Percentiles rank a stretch among this genome's conserved stretches.
Conservation (phyloP, 2,797 vertebrate genomes). For the Fratercula arctica region DNA sequence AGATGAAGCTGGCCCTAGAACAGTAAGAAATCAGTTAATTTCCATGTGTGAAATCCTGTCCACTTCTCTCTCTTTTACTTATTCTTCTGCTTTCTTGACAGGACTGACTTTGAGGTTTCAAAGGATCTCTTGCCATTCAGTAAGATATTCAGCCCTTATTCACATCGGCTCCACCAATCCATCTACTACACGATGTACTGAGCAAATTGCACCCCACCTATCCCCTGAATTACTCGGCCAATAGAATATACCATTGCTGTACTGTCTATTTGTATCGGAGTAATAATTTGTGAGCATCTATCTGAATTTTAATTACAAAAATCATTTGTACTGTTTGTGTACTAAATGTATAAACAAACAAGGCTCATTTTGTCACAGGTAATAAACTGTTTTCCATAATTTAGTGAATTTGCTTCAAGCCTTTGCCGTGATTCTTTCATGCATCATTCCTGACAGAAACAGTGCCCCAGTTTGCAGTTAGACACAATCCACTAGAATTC, state of each 20-base stretch:
- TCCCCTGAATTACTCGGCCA: neutral
- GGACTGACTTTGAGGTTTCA: neutral
- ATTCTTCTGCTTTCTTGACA: conserved; percentile 20
- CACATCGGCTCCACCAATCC: neutral
- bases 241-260: neutral
- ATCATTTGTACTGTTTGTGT: neutral
- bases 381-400: neutral
- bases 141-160: neutral
- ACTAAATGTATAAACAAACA: neutral
- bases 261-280: neutral
- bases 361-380: neutral
- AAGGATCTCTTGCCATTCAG: neutral
- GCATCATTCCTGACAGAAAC: neutral
- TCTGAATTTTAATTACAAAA: neutral
- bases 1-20: neutral
- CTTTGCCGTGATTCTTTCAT: neutral
- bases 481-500: neutral
- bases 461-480: neutral
- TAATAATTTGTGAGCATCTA: neutral
- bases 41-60: neutral
- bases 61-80: neutral
- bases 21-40: neutral
- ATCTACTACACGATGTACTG: neutral
- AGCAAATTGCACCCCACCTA: neutral
- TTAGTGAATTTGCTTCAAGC: neutral